Evolutionary conservation across 2,113 vertebrate species (phyloP), one percentile per base, ranked within the genome.

Genomic region (Pagrus major): DNA sequence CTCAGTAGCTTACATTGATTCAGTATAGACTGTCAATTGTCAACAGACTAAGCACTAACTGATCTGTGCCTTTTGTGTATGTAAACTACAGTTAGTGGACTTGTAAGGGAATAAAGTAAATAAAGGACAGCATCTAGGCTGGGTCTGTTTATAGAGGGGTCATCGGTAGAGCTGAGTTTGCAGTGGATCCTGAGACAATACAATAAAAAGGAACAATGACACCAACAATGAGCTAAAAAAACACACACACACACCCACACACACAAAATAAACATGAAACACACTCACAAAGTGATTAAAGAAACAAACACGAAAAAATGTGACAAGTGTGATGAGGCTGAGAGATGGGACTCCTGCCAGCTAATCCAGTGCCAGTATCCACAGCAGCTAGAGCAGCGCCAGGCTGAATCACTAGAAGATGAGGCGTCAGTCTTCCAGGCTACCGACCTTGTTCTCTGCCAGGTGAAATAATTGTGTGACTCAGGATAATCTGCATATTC

Each of bases 1-100:
- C 68, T 67, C 47, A 64, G 49, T 78, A 37, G 20, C 41, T 67
- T 65, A 49, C 44, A 72, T 77, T 76, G 68, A 88, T 83, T 80
- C 42, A 68, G 29, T 66, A 56, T 37, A 68, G 63, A 84, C 41
- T 42, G 20, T 58, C 47, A 39, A n/a, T 69, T 54, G 58, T 84
- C 42, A 47, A 77, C 60, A 61, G 1, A 46, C 35, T 47, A 76
- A 69, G 71, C 31, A 71, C 55, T 49, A 61, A 56, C 42, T 42
- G 70, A 74, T 18, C 61, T 58, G 21, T 64, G 47, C 21, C 20
- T 11, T n/a, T 7, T 78, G 49, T 67, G 15, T 23, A 33, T 52
- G 44, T 66, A 46, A 52, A 60, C 42, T 5, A 31, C 29, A 2
- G 1, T 58, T 68, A 49, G 31, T 71, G 58, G 6, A 56, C 35